A percentile compares a stretch with the other conserved stretches of the same genome.
phyloP scores from a whole-genome alignment of 2,113 vertebrate genomes.

The Muntiacus reevesi region DNA sequence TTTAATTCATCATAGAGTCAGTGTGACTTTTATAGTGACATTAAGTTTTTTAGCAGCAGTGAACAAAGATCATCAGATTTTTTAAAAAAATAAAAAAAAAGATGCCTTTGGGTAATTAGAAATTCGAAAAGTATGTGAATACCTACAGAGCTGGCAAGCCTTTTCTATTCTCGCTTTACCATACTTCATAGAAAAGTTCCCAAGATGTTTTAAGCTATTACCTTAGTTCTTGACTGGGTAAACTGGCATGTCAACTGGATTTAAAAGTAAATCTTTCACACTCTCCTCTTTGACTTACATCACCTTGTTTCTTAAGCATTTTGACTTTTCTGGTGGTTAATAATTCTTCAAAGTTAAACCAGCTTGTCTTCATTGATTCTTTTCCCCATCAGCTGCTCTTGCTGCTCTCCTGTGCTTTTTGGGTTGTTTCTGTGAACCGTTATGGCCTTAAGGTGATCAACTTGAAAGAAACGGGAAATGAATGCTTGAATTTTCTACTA shows the following conservation, averaged over 20 bases:
- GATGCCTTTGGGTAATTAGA: conserved; percentile 40
- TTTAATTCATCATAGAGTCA: background rate
- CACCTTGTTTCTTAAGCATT: conserved; percentile 54
- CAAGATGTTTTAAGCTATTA: conserved; percentile 65
- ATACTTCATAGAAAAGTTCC: conserved; percentile 48
- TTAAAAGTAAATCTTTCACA: conserved; percentile 50
- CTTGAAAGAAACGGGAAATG: conserved; percentile 50
- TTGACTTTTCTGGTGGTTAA: conserved; percentile 63
- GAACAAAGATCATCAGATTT: conserved; percentile 10
- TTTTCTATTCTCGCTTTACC: conserved; percentile 51
- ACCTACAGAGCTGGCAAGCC: background rate
- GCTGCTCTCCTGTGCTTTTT: conserved; percentile 16
- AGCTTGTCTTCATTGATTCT: conserved; percentile 65
- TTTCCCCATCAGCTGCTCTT: conserved; percentile 28
- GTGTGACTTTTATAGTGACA: conserved; percentile 33
- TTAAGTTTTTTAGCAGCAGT: background rate
- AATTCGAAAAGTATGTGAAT: conserved; percentile 23
- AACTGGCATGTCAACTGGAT: conserved; percentile 61
- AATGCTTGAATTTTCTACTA: conserved; percentile 31
- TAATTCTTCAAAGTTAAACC: conserved; percentile 61
- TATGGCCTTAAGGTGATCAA: conserved; percentile 56
- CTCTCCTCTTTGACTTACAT: conserved; percentile 53
- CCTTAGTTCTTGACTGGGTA: conserved; percentile 65
- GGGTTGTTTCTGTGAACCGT: conserved; percentile 43
- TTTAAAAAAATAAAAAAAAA: conserved; percentile 3